phyloP scores from a whole-genome alignment of 2,113 vertebrate genomes.

The Myanophis thanlyinensis region DNA sequence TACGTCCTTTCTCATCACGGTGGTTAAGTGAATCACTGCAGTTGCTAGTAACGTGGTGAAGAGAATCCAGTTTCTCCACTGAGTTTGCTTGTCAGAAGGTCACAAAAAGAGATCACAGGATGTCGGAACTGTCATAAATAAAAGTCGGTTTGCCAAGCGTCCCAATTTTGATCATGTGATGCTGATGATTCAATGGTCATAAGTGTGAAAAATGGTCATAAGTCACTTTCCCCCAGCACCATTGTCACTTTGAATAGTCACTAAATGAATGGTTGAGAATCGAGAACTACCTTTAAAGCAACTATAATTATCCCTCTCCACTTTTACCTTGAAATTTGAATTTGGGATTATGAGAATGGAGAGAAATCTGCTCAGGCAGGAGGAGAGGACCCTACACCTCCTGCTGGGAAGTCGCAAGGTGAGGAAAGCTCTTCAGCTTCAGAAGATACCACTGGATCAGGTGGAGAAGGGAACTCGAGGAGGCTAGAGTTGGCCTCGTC shows the following conservation, averaged over 20 bases:
- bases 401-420: conserved; percentile 5
- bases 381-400: conserved; percentile 15
- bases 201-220: background rate
- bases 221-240: background rate
- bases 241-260: background rate
- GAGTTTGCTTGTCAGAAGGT: background rate
- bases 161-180: background rate
- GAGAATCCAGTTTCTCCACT: background rate
- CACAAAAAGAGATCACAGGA: background rate
- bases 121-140: background rate
- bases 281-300: background rate
- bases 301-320: background rate
- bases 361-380: background rate
- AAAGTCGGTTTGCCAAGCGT: background rate
- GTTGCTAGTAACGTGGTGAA: too few species aligned
- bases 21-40: too few species aligned
- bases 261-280: background rate
- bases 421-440: conserved; percentile 36
- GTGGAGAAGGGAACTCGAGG: conserved; percentile 64
- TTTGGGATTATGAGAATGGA: background rate
- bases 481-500: conserved; percentile 6
- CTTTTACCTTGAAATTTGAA: background rate
- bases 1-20: too few species aligned
- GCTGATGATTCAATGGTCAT: background rate
- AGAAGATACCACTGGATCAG: conserved; percentile 33